Conservation (phyloP, 2,797 vertebrate genomes). For the Mormyrus hasselquistii region DNA sequence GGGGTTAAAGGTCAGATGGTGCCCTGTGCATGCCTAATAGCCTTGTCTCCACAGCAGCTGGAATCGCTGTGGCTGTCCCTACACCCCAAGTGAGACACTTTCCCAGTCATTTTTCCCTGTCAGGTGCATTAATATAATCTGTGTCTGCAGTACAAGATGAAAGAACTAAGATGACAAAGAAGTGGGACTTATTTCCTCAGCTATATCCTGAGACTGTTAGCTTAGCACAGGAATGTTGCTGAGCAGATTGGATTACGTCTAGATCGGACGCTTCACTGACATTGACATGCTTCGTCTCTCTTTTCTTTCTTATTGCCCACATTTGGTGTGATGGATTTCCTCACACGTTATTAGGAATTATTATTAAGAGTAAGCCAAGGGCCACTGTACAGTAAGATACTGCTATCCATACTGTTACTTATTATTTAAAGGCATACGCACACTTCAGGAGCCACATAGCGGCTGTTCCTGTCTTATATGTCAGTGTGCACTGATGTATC, state of each 20-base stretch:
- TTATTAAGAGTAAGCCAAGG: neutral
- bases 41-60: neutral
- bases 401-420: neutral
- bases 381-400: neutral
- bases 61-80: neutral
- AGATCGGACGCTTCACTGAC: neutral
- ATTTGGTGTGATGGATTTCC: neutral
- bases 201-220: neutral
- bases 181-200: neutral
- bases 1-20: neutral
- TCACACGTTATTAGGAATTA: neutral
- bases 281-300: neutral
- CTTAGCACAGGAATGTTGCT: neutral
- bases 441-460: neutral
- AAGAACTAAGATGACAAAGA: neutral
- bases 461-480: neutral
- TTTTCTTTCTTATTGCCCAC: neutral
- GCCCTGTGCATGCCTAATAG: neutral
- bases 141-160: neutral
- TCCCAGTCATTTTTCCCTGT: neutral
- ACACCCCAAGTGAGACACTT: neutral
- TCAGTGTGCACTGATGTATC: neutral
- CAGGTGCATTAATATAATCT: constrained; percentile 8
- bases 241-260: neutral
- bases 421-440: neutral